A percentile compares a stretch with the other conserved stretches of the same genome.
phyloP scores from a whole-genome alignment of 2,888 invertebrate genomes.

The Drosophila merina region DNA sequence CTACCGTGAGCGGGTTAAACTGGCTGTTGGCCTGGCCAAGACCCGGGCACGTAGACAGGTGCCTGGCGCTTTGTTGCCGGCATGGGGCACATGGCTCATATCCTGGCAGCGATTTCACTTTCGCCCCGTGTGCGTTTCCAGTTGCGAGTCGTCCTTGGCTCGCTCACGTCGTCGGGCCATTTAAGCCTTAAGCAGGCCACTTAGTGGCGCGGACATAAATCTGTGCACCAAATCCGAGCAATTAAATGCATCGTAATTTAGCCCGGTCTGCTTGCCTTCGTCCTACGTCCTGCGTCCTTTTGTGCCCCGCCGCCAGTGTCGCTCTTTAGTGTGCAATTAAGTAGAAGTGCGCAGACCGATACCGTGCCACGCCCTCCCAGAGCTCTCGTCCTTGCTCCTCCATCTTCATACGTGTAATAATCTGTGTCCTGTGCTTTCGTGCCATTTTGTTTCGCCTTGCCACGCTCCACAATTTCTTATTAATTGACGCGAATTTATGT shows the following conservation, averaged over 20 bases:
- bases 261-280: slow-evolving; percentile 27
- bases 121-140: slow-evolving; percentile 36
- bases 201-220: slow-evolving; percentile 81
- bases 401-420: slow-evolving; percentile 55
- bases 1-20: slow-evolving; percentile 26
- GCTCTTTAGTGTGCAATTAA: slow-evolving; percentile 77
- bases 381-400: no score
- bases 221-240: slow-evolving; percentile 81
- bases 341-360: slow-evolving; percentile 62
- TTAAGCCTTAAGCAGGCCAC: slow-evolving; percentile 81
- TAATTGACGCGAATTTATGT: slow-evolving; percentile 80
- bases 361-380: slow-evolving; percentile 14
- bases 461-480: slow-evolving; percentile 75
- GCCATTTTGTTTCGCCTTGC: slow-evolving; percentile 61
- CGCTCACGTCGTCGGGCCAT: slow-evolving; percentile 71
- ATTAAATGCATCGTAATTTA: slow-evolving; percentile 82
- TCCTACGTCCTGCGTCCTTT: slow-evolving; percentile 8
- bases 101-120: slow-evolving; percentile 65
- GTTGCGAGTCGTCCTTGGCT: slow-evolving; percentile 44
- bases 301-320: slow-evolving; percentile 17
- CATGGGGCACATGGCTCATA: slow-evolving; percentile 60
- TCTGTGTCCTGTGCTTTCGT: slow-evolving; percentile 42
- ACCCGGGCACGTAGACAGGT: slow-evolving; percentile 38
- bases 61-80: slow-evolving; percentile 22
- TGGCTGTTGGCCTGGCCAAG: slow-evolving; percentile 18